A percentile compares a stretch with the other conserved stretches of the same genome.
Evolutionary conservation across 2,888 invertebrate genomes (phyloP).

Genomic region (Tetheella fluctuosa): DNA sequence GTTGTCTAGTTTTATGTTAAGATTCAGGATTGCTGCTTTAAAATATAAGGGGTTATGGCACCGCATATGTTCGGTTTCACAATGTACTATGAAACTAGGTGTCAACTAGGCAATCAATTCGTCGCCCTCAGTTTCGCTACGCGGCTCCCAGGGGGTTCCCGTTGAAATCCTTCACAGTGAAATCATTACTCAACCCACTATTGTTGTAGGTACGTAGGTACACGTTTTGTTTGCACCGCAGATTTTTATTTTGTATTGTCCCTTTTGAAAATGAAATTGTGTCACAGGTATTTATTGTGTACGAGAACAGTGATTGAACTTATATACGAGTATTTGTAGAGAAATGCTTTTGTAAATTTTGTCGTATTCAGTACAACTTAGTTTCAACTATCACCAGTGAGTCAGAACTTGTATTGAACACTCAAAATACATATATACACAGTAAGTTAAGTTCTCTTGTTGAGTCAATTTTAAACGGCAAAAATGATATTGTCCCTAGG

Average conservation of each 20-base stretch:
- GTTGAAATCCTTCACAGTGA: not conserved
- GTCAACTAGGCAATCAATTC: constrained; percentile 12
- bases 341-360: not conserved
- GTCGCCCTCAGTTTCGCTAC: not conserved
- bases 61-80: not conserved
- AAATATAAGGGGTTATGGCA: not conserved
- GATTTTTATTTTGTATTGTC: constrained; percentile 28
- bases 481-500: constrained; percentile 1
- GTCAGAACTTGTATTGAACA: not conserved
- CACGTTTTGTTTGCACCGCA: constrained; percentile 10
- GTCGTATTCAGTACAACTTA: not conserved
- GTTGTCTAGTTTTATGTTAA: not conserved
- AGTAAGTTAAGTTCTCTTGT: not conserved
- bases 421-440: not conserved
- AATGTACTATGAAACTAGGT: constrained; percentile 4
- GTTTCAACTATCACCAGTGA: not conserved
- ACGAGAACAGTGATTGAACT: constrained; percentile 18
- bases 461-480: not conserved
- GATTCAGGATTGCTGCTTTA: not conserved
- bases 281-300: constrained; percentile 31
- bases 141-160: not conserved
- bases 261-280: constrained; percentile 31
- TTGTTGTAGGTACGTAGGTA: too few relatives aligned
- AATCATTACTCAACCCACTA: constrained; percentile 14
- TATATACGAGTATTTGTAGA: not conserved